Percentiles rank a stretch among this genome's conserved stretches.
These are phyloP conservation scores for Allobates femoralis DNA, from an alignment of 2,797 vertebrate species.

Conservation along the genomic window DNA sequence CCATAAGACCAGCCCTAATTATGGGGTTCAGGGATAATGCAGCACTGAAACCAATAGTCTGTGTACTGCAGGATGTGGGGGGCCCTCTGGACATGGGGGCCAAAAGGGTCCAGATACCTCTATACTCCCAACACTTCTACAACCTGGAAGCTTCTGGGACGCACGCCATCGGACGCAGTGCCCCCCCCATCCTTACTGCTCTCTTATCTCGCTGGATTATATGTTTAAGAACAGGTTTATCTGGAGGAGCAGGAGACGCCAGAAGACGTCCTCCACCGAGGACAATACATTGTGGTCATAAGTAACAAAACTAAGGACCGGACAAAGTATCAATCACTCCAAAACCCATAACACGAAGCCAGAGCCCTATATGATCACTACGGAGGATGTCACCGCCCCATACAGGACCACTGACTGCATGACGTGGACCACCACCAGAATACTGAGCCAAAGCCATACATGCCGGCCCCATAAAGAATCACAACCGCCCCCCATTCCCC, in stretches of 20 bases:
- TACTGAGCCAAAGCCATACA: neutral
- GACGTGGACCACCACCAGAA: neutral
- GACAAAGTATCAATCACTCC: neutral
- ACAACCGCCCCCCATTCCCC: no score
- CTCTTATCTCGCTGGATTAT: neutral
- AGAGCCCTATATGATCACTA: no score
- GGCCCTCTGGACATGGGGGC: no score
- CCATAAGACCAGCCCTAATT: neutral
- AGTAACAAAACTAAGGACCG: neutral
- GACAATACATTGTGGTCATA: neutral
- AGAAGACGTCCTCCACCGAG: no score
- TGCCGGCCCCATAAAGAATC: neutral
- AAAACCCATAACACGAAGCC: no score
- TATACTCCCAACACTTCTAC: neutral
- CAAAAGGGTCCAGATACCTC: neutral
- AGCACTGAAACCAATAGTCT: no score
- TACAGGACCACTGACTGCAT: neutral
- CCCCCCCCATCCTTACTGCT: neutral
- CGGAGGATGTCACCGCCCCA: no score
- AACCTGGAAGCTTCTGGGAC: neutral
- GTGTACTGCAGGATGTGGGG: no score
- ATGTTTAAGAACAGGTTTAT: conserved; percentile 14
- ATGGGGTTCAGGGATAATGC: neutral
- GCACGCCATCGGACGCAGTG: neutral
- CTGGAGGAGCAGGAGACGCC: neutral